phyloP scores from a whole-genome alignment of 2,888 invertebrate species.

The Crematogaster levior region DNA sequence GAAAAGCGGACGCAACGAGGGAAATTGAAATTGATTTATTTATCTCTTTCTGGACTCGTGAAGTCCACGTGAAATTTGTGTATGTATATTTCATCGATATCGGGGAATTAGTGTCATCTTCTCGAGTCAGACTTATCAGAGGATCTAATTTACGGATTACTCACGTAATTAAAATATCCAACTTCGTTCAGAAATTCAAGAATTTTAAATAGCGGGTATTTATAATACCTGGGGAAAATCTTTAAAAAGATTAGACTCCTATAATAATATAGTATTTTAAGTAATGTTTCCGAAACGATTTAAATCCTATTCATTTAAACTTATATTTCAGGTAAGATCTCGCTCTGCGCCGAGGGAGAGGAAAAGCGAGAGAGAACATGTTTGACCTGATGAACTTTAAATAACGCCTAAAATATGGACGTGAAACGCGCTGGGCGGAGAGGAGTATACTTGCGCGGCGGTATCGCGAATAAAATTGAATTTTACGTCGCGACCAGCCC shows the following conservation, averaged over 20 bases:
- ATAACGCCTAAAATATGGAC: conserved; percentile 27
- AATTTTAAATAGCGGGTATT: background rate
- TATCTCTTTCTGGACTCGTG: background rate
- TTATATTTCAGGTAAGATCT: background rate
- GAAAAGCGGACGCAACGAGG: background rate
- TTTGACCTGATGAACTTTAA: conserved; percentile 10
- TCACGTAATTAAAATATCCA: background rate
- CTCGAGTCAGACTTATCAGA: background rate
- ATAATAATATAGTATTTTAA: background rate
- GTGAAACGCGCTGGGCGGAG: background rate
- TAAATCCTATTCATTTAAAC: background rate
- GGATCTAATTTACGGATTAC: background rate
- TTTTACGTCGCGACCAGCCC: conserved; percentile 25
- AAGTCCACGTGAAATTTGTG: conserved; percentile 12
- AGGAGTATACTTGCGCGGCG: background rate
- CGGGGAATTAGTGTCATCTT: background rate
- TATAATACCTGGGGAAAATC: background rate
- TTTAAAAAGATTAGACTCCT: background rate
- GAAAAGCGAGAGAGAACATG: background rate
- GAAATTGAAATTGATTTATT: conserved; percentile 26
- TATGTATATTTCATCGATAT: conserved; percentile 19
- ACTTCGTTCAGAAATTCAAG: background rate
- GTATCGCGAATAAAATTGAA: conserved; percentile 57
- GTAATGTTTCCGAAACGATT: background rate
- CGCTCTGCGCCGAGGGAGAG: no score